These are phyloP conservation scores for Crypturellus tataupa DNA, from an alignment of 2,797 vertebrate genomes.

Conservation along the genomic window DNA sequence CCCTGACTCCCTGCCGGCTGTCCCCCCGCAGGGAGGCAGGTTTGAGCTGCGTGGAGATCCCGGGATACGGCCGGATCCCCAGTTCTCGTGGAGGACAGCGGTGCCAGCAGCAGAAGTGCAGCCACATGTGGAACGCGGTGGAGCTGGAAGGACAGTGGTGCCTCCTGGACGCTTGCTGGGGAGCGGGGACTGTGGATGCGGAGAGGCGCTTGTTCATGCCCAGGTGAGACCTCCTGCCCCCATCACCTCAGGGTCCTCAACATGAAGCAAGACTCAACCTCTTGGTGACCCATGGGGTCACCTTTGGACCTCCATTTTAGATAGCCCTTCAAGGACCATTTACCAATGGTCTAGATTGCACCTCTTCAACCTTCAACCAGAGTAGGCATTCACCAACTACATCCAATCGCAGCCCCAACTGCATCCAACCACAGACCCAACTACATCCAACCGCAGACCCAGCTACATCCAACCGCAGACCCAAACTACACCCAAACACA, in stretches of 20 bases:
- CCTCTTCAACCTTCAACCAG: background rate
- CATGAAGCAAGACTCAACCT: background rate
- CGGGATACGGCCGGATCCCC: slow-evolving; percentile 83
- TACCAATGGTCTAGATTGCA: background rate
- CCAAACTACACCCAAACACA: no score
- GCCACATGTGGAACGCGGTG: slow-evolving; percentile 87
- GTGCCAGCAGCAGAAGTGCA: slow-evolving; percentile 82
- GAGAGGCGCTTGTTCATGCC: slow-evolving; percentile 82
- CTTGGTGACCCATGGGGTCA: background rate
- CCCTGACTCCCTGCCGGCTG: background rate
- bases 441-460: no score
- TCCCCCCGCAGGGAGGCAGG: slow-evolving; percentile 79
- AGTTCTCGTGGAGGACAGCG: slow-evolving; percentile 77
- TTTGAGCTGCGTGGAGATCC: slow-evolving; percentile 81
- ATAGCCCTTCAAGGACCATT: no score
- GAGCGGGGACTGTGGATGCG: slow-evolving; percentile 84
- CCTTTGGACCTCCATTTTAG: background rate
- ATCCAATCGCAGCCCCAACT: rapidly evolving
- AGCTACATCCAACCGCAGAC: no score
- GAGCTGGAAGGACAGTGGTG: slow-evolving; percentile 83
- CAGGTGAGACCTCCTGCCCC: slow-evolving; percentile 74
- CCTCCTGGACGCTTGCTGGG: slow-evolving; percentile 88
- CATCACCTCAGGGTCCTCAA: background rate
- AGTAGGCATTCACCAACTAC: background rate
- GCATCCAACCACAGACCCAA: no score